phyloP scores from a whole-genome alignment of 2,797 vertebrate genomes.

The Girardinus metallicus region DNA sequence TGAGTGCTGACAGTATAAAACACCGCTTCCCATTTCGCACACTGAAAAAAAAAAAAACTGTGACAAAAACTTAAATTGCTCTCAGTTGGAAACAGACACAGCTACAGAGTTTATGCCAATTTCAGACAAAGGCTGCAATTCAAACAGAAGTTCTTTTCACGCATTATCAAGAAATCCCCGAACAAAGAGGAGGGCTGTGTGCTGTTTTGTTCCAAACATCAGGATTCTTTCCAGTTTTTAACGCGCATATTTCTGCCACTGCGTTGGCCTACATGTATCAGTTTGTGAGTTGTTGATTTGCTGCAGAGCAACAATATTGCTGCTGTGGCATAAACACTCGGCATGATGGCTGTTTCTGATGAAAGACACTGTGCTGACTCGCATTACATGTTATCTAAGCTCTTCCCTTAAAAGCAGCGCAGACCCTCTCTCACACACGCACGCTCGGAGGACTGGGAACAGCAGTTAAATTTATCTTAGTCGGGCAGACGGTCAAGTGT shows the following conservation, averaged over 20 bases:
- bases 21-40: constrained; percentile 7
- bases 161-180: constrained; percentile 6
- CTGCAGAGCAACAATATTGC: background rate
- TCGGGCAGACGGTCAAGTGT: constrained; percentile 47
- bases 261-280: background rate
- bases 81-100: background rate
- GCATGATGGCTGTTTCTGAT: background rate
- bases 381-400: constrained; percentile 18
- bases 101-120: background rate
- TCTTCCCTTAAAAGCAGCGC: background rate
- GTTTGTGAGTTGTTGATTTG: background rate
- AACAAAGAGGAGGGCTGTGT: constrained; percentile 17
- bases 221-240: background rate
- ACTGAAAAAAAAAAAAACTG: background rate
- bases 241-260: background rate
- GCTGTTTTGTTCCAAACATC: background rate
- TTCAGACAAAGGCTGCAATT: constrained; percentile 2
- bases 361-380: background rate
- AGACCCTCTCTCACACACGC: constrained; percentile 13
- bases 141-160: background rate
- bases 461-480: constrained; percentile 59
- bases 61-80: background rate
- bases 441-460: constrained; percentile 9
- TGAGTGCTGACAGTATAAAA: constrained; percentile 6
- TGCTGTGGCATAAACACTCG: background rate